Percentiles rank a stretch among this genome's conserved stretches.
phyloP scores from a whole-genome alignment of 2,888 invertebrate species.

The Diarsia rubi region DNA sequence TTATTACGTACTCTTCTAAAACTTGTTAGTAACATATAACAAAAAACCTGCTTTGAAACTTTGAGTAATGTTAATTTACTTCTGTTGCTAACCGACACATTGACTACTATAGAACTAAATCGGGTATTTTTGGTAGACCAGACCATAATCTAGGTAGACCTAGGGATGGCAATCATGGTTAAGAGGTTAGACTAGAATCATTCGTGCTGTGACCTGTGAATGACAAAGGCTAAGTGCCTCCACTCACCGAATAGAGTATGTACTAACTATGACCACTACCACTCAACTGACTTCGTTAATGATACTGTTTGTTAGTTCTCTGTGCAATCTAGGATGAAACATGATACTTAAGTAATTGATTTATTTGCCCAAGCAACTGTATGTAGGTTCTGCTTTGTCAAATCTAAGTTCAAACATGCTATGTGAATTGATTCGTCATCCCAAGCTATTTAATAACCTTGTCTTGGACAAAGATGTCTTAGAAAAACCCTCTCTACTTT shows the following conservation, averaged over 20 bases:
- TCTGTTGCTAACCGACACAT: too few species aligned
- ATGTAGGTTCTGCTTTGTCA: neutral
- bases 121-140: neutral
- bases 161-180: neutral
- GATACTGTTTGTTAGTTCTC: neutral
- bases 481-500: neutral
- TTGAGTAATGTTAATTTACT: too few species aligned
- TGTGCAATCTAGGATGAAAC: neutral
- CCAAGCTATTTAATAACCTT: neutral
- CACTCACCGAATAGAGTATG: neutral
- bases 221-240: constrained; percentile 3
- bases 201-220: neutral
- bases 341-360: too few species aligned
- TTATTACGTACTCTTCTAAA: too few species aligned
- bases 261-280: neutral
- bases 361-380: too few species aligned
- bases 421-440: neutral
- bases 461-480: neutral
- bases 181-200: neutral
- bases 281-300: neutral
- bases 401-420: neutral
- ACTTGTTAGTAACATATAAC: too few species aligned
- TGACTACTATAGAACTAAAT: neutral
- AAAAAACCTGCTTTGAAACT: too few species aligned
- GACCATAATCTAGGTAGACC: neutral